Evolutionary conservation across 2,113 vertebrate species (phyloP), one percentile per base, ranked within the genome.

Genomic region (Podarcis raffonei): DNA sequence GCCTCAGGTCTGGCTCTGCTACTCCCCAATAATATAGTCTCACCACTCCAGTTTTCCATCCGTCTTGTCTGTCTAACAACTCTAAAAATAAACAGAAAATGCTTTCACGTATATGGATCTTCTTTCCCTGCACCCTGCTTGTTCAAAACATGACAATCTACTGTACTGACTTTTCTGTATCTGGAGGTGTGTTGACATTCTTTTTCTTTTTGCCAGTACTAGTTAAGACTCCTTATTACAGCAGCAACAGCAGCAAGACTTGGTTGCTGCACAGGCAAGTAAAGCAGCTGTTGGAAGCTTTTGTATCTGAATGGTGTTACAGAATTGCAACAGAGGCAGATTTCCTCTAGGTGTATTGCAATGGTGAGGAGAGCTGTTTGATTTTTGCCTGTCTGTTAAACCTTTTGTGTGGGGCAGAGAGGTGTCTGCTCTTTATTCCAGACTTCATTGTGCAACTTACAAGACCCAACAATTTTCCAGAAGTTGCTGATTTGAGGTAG

Each of bases 21-120:
- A 65, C 89, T 91, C 42, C 39, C 42, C 59, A 79, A 90, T 72
- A 16, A 13, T 90, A 93, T 90, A 92, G 81, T 69, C 62, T 92
- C 42, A 88, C 66, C 32, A 65, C 89, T 92, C 88, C 79, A 76
- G 74, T 53, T 53, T 53, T 53, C 48, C 11, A 53, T 12, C 48
- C 75, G 80, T 39, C 89, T 80, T 93, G 86, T 88, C 88, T 88
- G 83, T 80, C 90, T 87, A 91, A 88, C 57, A 90, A 88, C 89
- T 37, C 59, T 77, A 79, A 25, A 91, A 91, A 83, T 90, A 92
- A 91, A 92, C 87, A 89, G 53, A n/a, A 86, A 91, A 92, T 88
- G 85, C 87, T 87, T 89, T 89, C 39, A 93, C 83, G 89, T 85
- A 25, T 0, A 89, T 87, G 78, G 81, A 83, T 81, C 27, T 88